Evolutionary conservation across 2,888 invertebrate species (phyloP), one percentile per base, ranked within the genome.

Genomic region (Acheta domesticus): DNA sequence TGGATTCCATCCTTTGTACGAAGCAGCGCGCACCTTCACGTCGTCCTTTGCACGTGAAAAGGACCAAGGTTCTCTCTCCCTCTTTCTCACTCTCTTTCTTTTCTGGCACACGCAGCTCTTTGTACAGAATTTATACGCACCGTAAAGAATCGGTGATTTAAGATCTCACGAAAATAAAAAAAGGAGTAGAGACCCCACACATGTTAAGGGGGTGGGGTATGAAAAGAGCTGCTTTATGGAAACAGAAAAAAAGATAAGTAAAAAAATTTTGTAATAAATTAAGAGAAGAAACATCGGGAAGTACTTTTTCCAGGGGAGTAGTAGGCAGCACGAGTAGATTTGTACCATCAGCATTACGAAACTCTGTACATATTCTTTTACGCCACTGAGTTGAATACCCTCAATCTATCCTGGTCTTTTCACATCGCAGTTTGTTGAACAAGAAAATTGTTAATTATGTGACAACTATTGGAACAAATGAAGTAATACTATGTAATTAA

Each of bases 401-500:
- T 19, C 62, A 62, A 62, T 19, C 62, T 62, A 62, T 11, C n/a
- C 62, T 62, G 16, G 14, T 62, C 62, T 19, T n/a, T 19, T 19
- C 62, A 62, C 62, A 14, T 62, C 62, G 16, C 62, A 62, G 62
- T 62, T 62, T n/a, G 62, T 36, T 36, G 36, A 36, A 36, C 36
- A 75, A 75, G 23, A 75, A 23, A 75, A 75, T 23, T 76, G 49
- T 48, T 76, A 76, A 48, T 49, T 76, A 48, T 48, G 49, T 76
- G 76, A 48, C 76, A 48, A 48, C 48, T 49, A 76, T 76, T 76
- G 76, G 49, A 76, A 76, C 49, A 76, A 76, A 76, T 76, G 76
- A 36, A 48, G 76, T 76, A 76, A 76, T 76, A 48, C 76, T 76
- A 76, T 76, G 49, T 49, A 76, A 49, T 76, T 76, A 76, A 76